Conservation (phyloP, 2,113 vertebrate genomes). For the Pampusana beccarii region DNA sequence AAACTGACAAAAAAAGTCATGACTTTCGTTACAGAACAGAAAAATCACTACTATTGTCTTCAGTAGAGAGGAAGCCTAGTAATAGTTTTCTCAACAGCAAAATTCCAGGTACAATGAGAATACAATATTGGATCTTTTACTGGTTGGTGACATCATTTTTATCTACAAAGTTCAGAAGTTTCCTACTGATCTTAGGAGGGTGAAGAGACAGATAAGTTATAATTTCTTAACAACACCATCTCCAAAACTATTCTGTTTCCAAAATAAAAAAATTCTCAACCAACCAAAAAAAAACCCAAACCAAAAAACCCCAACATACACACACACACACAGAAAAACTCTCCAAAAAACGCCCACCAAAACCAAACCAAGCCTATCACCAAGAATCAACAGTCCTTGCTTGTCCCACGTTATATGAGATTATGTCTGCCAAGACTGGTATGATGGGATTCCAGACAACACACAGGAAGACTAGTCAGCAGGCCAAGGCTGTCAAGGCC, state of each 20-base stretch:
- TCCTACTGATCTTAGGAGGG: neutral
- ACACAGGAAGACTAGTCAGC: neutral
- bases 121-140: neutral
- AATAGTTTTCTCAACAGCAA: neutral
- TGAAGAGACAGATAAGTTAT: neutral
- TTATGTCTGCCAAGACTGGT: neutral
- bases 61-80: neutral
- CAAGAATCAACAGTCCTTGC: neutral
- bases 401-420: neutral
- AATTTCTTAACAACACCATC: neutral
- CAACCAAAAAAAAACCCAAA: neutral
- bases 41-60: neutral
- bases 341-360: neutral
- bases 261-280: neutral
- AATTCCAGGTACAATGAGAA: neutral
- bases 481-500: neutral
- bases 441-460: neutral
- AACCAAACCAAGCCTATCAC: too few species aligned
- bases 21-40: neutral
- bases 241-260: neutral
- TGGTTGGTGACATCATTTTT: neutral
- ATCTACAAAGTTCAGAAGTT: neutral
- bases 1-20: neutral
- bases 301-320: too few species aligned
- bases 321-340: too few species aligned